These are phyloP conservation scores for Phaonia tiefii DNA, from an alignment of 2,888 invertebrate genomes.

Conservation along the genomic window DNA sequence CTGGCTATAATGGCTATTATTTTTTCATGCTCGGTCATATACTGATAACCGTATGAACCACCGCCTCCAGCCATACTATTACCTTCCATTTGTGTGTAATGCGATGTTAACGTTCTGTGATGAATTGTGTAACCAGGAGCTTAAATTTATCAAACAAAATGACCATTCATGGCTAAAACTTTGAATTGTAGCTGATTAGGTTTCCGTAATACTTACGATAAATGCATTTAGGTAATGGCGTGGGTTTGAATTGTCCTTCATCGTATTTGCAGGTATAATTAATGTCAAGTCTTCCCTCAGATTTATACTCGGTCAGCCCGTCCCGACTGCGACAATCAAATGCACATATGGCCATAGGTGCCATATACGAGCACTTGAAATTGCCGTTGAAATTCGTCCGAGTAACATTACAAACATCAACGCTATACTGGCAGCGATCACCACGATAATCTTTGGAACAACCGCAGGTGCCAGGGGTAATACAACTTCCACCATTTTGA, in stretches of 20 bases:
- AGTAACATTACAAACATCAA: conserved; percentile 81
- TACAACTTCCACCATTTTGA: conserved; percentile 90
- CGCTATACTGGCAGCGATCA: conserved; percentile 78
- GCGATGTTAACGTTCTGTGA: conserved; percentile 61
- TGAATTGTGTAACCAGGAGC: conserved; percentile 72
- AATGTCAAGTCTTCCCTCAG: conserved; percentile 83
- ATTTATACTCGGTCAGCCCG: conserved; percentile 83
- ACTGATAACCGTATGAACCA: conserved; percentile 67
- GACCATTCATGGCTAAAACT: not conserved
- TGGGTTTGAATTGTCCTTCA: conserved; percentile 85
- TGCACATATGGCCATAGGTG: conserved; percentile 84
- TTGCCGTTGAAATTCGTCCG: conserved; percentile 89
- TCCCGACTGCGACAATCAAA: conserved; percentile 84
- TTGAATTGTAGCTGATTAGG: not conserved
- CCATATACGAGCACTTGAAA: conserved; percentile 86
- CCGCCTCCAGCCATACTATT: conserved; percentile 66
- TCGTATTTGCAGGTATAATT: conserved; percentile 86
- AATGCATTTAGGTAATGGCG: conserved; percentile 87
- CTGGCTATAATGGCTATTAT: conserved; percentile 73
- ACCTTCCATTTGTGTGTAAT: conserved; percentile 64
- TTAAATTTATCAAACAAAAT: conserved; percentile 47
- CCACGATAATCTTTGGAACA: conserved; percentile 86
- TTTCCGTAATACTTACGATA: conserved; percentile 81
- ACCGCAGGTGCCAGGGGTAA: conserved; percentile 88
- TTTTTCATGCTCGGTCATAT: conserved; percentile 72